Conservation (phyloP, 1,140 invertebrate species). For the Pseudomyrmex flavicornis region DNA sequence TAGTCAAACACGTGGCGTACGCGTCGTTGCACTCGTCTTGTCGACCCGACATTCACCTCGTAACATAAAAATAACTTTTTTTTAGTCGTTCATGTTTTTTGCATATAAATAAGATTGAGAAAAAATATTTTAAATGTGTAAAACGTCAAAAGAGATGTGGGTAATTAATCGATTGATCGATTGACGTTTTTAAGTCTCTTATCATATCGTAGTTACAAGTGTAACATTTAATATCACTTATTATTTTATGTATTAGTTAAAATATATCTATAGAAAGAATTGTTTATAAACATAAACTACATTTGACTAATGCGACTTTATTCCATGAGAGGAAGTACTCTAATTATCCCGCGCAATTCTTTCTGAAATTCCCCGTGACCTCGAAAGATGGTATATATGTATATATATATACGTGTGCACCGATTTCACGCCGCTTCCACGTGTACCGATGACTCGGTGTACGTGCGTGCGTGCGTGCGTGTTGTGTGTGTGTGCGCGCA, state of each 20-base stretch:
- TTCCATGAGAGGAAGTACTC: slow-evolving; percentile 35
- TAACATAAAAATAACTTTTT: not conserved
- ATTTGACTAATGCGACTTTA: slow-evolving; percentile 24
- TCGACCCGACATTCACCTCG: not conserved
- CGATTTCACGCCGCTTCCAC: slow-evolving; percentile 45
- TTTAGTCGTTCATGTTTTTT: too few relatives aligned
- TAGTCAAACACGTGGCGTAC: slow-evolving; percentile 35
- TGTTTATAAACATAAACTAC: not conserved
- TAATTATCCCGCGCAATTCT: slow-evolving; percentile 53
- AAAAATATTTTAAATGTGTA: too few relatives aligned
- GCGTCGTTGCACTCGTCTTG: not conserved
- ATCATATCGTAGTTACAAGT: too few relatives aligned
- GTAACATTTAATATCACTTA: too few relatives aligned
- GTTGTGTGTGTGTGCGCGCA: slow-evolving; percentile 9
- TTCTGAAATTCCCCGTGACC: slow-evolving; percentile 63
- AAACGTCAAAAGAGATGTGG: too few relatives aligned
- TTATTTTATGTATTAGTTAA: too few relatives aligned
- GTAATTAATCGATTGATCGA: too few relatives aligned
- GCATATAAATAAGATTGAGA: too few relatives aligned
- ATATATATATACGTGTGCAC: slow-evolving; percentile 16
- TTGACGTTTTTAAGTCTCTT: too few relatives aligned
- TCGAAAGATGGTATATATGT: slow-evolving; percentile 13
- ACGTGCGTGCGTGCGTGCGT: not conserved
- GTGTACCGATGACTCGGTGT: slow-evolving; percentile 15
- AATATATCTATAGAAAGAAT: not conserved